Base-by-base conservation (phyloP, 2,888 invertebrate species). In the Beris morrisii region DNA sequence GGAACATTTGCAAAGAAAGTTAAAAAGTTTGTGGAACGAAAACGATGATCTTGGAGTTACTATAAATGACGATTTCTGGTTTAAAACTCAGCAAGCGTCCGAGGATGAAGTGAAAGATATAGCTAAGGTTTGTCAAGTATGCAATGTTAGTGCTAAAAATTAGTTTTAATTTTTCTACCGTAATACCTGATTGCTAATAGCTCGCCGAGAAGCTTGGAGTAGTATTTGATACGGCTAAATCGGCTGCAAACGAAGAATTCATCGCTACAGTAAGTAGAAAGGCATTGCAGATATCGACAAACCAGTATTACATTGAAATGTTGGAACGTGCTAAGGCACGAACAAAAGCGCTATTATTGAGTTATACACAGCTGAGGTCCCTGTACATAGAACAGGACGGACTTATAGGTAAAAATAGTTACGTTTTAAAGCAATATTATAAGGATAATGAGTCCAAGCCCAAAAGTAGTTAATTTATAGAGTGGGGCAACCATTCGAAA, bases 211-310 rank as follows among this genome's bases (percentile, higher is more conserved):
- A 76, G 66, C 68, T 80, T 65, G 79, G 77, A 55, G 74, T 81
- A 3, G 71, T 78, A 50, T 71, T 71, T 28, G 77, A 80, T 71
- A 71, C 73, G 70, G 74, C 75, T 15, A 79, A 79, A 73, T 79
- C 81, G 73, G 75, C 75, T 70, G 74, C 73, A 63, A 79, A 81
- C 69, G 80, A 81, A 73, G 80, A 81, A 69, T 81, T 81, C 69
- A 75, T 81, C 72, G 81, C 79, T 58, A 78, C 76, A 58, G 70
- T 81, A 38, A 81, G 78, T 67, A 78, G 78, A 71, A 75, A 78
- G 43, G 74, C 76, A 4, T 70, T 79, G 32, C 75, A 77, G 64
- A 65, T 76, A 44, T 72, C 75, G 30, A 72, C 76, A 54, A 72
- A 75, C 57, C 75, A 76, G 11, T 77, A 76, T 54, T 78, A 77